Conservation (phyloP, 1,140 invertebrate species). For the Musca vetustissima region DNA sequence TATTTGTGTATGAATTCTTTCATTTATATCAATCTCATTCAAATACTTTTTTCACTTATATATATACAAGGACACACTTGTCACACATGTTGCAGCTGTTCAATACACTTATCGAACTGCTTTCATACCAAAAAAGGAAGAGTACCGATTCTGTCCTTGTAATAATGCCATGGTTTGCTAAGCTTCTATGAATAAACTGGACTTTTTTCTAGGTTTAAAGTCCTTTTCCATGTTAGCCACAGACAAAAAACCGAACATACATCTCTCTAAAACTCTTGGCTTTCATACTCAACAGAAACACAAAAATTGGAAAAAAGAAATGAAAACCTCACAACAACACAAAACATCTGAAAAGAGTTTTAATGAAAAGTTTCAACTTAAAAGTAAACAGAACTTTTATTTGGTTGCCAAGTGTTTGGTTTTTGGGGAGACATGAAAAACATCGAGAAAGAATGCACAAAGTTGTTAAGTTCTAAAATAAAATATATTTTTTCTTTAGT, state of each 20-base stretch:
- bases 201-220: conserved; percentile 14
- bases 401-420: background rate
- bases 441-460: background rate
- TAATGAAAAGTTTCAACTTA: conserved; percentile 6
- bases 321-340: too few species aligned
- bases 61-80: too few species aligned
- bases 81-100: too few species aligned
- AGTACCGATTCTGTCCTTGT: too few species aligned
- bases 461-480: background rate
- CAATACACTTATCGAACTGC: too few species aligned
- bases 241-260: background rate
- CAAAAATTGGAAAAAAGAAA: too few species aligned
- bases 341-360: conserved; percentile 3
- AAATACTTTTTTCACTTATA: too few species aligned
- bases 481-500: background rate
- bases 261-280: background rate
- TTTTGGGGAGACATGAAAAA: background rate
- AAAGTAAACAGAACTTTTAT: conserved; percentile 11
- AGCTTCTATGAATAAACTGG: conserved; percentile 5
- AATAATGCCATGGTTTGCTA: too few species aligned
- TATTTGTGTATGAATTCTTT: too few species aligned
- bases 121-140: too few species aligned
- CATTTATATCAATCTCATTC: too few species aligned
- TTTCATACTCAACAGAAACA: too few species aligned
- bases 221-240: conserved; percentile 8